Evolutionary conservation across 2,113 vertebrate species (phyloP), one percentile per base, ranked within the genome.

Genomic region (Zingel zingel): DNA sequence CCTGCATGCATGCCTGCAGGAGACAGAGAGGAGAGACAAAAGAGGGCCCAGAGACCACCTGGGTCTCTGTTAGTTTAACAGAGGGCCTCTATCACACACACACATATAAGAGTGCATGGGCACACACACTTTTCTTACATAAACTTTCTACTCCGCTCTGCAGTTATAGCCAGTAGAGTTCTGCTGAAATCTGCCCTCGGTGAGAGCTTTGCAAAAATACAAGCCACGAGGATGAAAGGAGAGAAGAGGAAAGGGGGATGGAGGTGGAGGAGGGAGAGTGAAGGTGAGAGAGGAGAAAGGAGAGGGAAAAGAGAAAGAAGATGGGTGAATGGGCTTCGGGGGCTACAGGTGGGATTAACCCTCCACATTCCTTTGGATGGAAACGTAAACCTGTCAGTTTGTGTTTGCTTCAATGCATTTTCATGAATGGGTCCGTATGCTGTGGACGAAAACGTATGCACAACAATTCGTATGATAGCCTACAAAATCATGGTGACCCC

Each of bases 21-120:
- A 89, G 78, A 83, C 69, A 18, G 77, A 87, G 78, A 47, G 47
- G 54, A 58, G 72, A 56, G 75, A 93, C 93, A 91, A 94, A 91
- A 68, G 88, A 90, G 33, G 74, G 74, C 39, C 80, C 63, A 67
- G 71, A 74, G 91, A 91, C 88, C 90, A 89, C 93, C 91, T 89
- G 79, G 88, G 77, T 89, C 68, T 91, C 58, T 93, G 92, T 94
- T 93, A 86, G 92, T 94, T 95, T 94, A 91, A 90, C 89, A 88
- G 88, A 88, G 83, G 91, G 89, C 90, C 87, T 87, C 92, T 91
- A 93, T 93, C 93, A 87, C 81, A 72, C 81, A 78, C 77, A 85
- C 45, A 67, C 33, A 62, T 25, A 43, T 33, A 14, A 23, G 27
- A 61, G 14, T 23, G 14, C 72, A 53, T 6, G 15, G 2, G 23